Evolutionary conservation across 2,113 vertebrate genomes (phyloP).

Genomic region (Zeus faber): DNA sequence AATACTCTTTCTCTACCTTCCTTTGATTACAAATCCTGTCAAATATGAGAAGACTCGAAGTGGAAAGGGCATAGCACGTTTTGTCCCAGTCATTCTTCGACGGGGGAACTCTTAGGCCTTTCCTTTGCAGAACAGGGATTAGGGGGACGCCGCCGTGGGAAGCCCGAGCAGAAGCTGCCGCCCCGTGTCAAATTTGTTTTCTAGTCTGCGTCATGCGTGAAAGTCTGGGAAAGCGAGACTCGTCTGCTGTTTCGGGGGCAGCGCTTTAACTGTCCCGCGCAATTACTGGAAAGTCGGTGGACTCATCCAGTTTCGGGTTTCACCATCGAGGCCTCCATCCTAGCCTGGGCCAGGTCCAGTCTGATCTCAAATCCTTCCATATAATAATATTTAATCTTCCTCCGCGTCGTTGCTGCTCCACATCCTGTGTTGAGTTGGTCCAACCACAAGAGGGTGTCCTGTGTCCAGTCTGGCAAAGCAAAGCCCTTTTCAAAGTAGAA

Average conservation of each 20-base stretch:
- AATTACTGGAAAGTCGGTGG: slow-evolving; percentile 1
- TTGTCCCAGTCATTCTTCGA: too few species aligned
- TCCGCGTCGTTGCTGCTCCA: too few species aligned
- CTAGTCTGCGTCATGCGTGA: slow-evolving; percentile 5
- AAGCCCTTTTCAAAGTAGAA: too few species aligned
- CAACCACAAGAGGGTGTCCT: too few species aligned
- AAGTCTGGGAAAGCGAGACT: slow-evolving; percentile 3
- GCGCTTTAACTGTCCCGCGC: background rate
- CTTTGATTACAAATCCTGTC: too few species aligned
- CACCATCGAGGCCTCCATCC: too few species aligned
- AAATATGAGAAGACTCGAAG: background rate
- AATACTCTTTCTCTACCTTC: too few species aligned
- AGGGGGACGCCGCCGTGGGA: slow-evolving; percentile 1
- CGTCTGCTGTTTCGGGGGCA: slow-evolving; percentile 6
- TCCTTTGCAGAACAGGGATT: slow-evolving; percentile 11
- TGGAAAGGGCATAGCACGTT: background rate
- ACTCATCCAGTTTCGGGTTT: background rate
- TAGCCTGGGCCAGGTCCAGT: too few species aligned
- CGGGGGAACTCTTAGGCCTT: slow-evolving; percentile 6
- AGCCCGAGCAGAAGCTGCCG: background rate
- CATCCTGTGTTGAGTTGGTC: too few species aligned
- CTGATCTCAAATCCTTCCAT: too few species aligned
- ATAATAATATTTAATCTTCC: too few species aligned
- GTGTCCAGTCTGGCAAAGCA: too few species aligned
- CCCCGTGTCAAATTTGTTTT: slow-evolving; percentile 5